Conservation (phyloP, 2,113 vertebrate species). For the Carassius carassius region DNA sequence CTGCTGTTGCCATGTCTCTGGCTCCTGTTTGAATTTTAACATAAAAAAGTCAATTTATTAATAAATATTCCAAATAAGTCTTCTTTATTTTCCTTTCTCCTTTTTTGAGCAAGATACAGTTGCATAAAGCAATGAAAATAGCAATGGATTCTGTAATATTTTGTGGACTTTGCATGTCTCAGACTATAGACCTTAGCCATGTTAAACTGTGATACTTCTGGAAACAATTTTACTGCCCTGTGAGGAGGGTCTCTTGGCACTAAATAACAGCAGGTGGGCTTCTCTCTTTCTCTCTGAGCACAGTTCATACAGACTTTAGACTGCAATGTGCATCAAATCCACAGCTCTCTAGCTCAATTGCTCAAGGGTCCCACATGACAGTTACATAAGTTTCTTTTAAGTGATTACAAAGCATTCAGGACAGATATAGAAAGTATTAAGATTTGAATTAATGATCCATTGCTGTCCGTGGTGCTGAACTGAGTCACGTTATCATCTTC, state of each 20-base stretch:
- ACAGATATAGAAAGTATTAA: conserved; percentile 53
- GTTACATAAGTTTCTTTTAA: conserved; percentile 67
- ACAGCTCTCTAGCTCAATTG: conserved; percentile 59
- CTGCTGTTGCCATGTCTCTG: neutral
- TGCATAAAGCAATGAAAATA: neutral
- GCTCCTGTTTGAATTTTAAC: neutral
- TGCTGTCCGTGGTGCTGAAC: conserved; percentile 57
- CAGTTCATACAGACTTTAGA: neutral
- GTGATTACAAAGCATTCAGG: conserved; percentile 63
- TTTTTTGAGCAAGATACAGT: too few relatives aligned
- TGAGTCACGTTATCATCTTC: conserved; percentile 56
- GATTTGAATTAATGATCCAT: conserved; percentile 47
- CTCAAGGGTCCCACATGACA: conserved; percentile 61
- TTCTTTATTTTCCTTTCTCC: neutral
- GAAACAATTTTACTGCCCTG: too few relatives aligned
- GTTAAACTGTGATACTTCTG: too few relatives aligned
- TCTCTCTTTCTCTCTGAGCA: neutral
- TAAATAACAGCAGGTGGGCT: too few relatives aligned
- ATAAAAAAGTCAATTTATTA: neutral
- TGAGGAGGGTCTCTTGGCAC: too few relatives aligned
- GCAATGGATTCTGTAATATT: neutral
- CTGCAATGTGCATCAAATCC: conserved; percentile 38
- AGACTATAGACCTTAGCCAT: too few relatives aligned
- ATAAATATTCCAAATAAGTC: neutral
- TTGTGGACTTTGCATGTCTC: neutral